phyloP scores from a whole-genome alignment of 2,113 vertebrate species.

The Camelus dromedarius region DNA sequence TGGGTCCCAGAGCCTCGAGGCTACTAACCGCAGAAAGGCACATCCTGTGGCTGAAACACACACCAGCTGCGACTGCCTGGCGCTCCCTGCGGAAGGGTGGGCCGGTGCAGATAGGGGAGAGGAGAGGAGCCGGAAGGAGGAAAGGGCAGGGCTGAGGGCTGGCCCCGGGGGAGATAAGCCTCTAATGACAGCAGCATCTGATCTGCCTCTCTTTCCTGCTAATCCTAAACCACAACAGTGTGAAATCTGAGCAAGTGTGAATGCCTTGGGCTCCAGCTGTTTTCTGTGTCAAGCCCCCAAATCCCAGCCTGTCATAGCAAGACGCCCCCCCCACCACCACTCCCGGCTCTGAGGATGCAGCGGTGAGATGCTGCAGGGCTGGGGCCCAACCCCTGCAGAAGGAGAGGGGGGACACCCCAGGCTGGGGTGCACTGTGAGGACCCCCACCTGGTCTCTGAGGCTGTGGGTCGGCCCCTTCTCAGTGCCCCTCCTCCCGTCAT shows the following conservation, averaged over 20 bases:
- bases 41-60: constrained; percentile 47
- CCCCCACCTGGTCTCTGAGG: rapidly evolving
- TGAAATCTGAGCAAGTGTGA: constrained; percentile 78
- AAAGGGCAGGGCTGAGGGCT: not conserved
- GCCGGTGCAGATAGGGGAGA: not conserved
- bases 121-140: not conserved
- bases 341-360: not conserved
- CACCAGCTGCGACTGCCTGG: constrained; percentile 22
- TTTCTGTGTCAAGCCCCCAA: constrained; percentile 56
- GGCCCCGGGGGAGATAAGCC: not conserved
- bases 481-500: not conserved
- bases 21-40: constrained; percentile 47
- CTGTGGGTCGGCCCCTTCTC: not conserved
- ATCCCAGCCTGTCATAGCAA: not conserved
- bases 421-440: not conserved
- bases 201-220: constrained; percentile 67
- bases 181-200: constrained; percentile 40
- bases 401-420: not conserved
- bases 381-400: not conserved
- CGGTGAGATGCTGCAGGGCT: rapidly evolving
- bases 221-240: constrained; percentile 71
- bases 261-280: constrained; percentile 63
- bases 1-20: constrained; percentile 43
- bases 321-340: not conserved
- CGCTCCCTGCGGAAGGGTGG: constrained; percentile 76